Conservation (phyloP, 2,113 vertebrate genomes). For the Lasiurus borealis region DNA sequence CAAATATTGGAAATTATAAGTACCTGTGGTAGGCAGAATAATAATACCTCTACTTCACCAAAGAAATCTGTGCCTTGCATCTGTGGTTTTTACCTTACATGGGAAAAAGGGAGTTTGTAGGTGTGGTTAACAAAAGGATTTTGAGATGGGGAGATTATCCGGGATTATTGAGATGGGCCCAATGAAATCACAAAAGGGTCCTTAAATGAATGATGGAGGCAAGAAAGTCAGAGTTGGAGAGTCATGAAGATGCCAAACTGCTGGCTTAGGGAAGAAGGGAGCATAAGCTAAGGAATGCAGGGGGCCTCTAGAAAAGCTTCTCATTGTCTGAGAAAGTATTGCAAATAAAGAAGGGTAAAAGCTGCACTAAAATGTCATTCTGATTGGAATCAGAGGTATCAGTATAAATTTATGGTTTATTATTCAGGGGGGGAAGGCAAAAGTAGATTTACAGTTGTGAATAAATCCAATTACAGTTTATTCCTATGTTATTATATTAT, state of each 20-base stretch:
- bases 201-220: background rate
- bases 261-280: background rate
- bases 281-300: background rate
- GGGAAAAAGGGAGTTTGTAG: background rate
- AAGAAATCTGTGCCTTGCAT: background rate
- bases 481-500: background rate
- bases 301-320: background rate
- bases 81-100: background rate
- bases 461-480: background rate
- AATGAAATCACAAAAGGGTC: background rate
- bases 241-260: background rate
- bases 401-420: background rate
- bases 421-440: background rate
- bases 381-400: background rate
- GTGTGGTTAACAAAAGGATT: background rate
- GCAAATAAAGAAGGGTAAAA: background rate
- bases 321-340: background rate
- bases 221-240: background rate
- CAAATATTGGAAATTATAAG: background rate
- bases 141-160: background rate
- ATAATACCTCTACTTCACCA: background rate
- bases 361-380: background rate
- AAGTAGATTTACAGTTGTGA: background rate
- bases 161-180: too few relatives aligned
- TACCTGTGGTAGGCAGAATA: background rate